Base-by-base conservation (phyloP, 2,797 vertebrate genomes). In the Peromyscus aztecus region DNA sequence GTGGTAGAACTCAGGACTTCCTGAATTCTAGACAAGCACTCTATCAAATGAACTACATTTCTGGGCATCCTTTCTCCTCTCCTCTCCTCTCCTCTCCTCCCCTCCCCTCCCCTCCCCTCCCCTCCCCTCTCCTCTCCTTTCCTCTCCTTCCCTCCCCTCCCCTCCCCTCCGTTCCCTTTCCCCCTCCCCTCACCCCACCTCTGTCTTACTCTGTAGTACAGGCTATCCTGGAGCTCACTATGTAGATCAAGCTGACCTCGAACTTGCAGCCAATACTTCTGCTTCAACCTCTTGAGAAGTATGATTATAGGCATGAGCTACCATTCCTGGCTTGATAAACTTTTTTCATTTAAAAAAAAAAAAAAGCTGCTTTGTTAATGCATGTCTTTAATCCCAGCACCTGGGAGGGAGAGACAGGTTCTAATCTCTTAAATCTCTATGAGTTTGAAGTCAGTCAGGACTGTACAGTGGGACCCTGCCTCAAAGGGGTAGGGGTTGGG, bases 131-230 rank as follows among this genome's bases (percentile, higher is more conserved):
- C 27, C 11, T 29, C 29, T 13, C 10, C 12, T 16, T 14, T 34
- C 31, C 13, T 2, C 4, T 4, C 16, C 2, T 7, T 17, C 13
- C 27, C 4, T 16, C 31, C 34, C 31, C 13, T 2, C 2, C 4
- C 16, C 6, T 7, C 34, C 1, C 3, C 4, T 34, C 34, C 17
- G 0, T 7, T 16, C 17, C 7, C 34, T 6, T 19, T n/a, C 31
- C 24, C 3, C 24, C 9, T 29, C 24, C 9, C 61, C 24, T 29
- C 61, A 49, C 23, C 23, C 21, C 59, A 23, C 21, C 19, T 61
- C 59, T 61, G 21, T 61, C 16, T n/a, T 69, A 69, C n/a, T 69
- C 67, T 69, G 67, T 40, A 24, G 71, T 40, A 75, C 23, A 75
- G 71, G 71, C 37, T 75, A 8, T 29, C 73, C 23, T 76, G 73